Evolutionary conservation across 1,140 invertebrate species (phyloP), one percentile per base, ranked within the genome.

Genomic region (Neotoxoptera formosana): DNA sequence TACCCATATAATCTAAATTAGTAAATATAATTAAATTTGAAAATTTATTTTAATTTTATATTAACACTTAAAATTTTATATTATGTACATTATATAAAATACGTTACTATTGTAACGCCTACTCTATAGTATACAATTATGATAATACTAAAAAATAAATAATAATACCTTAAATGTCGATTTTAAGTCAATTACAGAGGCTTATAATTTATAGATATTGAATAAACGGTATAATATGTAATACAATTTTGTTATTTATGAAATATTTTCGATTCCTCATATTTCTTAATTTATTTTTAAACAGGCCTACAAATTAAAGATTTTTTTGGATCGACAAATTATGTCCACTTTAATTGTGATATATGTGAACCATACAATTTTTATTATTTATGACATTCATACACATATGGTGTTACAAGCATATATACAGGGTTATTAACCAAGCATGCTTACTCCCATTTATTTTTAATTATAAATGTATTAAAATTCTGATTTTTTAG

Each of bases 1-100:
- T 76, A 76, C n/a, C 60, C n/a, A 76, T 30, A n/a, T 76, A n/a
- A 76, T 76, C 60, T 76, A 76, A 76, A 76, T n/a, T 76, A 76
- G 14, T 76, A 76, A 76, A 76, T 76, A 76, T n/a, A 76, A n/a
- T n/a, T 76, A 76, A 76, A n/a, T n/a, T 76, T n/a, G 3, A n/a
- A 4, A 76, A 76, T n/a, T n/a, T 67, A 67, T 67, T 67, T 67
- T 67, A 67, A 67, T 67, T 76, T 67, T n/a, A 76, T 76, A 67
- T 7, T 76, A n/a, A 76, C 1, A 34, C 17, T n/a, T 4, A 17
- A 76, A 76, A n/a, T 76, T 76, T n/a, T 76, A 17, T n/a, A 67
- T 11, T 3, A 48, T 48, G 14, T 11, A 30, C 8, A 60, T 60
- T 60, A 30, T 11, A 30, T 8, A 30, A 30, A 11, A 60, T 60